These are phyloP conservation scores for Cryptophagus acutangulus DNA, from an alignment of 2,888 invertebrate genomes.

Conservation along the genomic window DNA sequence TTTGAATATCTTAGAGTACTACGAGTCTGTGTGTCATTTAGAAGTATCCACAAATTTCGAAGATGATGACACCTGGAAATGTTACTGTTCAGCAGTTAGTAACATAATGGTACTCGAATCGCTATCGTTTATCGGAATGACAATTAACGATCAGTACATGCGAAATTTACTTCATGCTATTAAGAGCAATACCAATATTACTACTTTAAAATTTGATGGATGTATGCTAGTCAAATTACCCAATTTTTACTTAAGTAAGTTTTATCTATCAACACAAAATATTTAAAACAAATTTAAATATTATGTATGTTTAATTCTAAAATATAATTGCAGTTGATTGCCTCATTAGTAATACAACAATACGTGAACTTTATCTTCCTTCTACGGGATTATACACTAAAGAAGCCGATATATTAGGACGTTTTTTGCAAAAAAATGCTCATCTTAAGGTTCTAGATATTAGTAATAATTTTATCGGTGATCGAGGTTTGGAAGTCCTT, in stretches of 20 bases:
- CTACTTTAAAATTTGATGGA: slow-evolving; percentile 39
- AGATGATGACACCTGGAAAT: slow-evolving; percentile 39
- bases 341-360: slow-evolving; percentile 35
- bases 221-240: slow-evolving; percentile 38
- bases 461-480: slow-evolving; percentile 44
- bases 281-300: neutral
- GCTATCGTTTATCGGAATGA: slow-evolving; percentile 38
- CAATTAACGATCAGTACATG: slow-evolving; percentile 38
- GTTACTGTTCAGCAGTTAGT: slow-evolving; percentile 37
- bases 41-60: slow-evolving; percentile 38
- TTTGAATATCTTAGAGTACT: slow-evolving; percentile 42
- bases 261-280: neutral
- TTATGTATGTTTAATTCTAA: too few relatives aligned
- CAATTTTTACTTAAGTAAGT: slow-evolving; percentile 40
- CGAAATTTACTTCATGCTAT: slow-evolving; percentile 35
- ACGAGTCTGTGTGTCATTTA: slow-evolving; percentile 39
- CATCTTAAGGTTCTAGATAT: slow-evolving; percentile 41
- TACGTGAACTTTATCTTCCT: slow-evolving; percentile 41
- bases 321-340: slow-evolving; percentile 40
- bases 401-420: slow-evolving; percentile 41
- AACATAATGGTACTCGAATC: slow-evolving; percentile 36
- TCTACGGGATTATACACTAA: slow-evolving; percentile 42
- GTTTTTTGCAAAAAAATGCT: slow-evolving; percentile 36
- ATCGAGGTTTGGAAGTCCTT: slow-evolving; percentile 41
- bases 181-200: slow-evolving; percentile 36